Evolutionary conservation across 2,113 vertebrate species (phyloP), one percentile per base, ranked within the genome.

Genomic region (Barnardius zonarius): DNA sequence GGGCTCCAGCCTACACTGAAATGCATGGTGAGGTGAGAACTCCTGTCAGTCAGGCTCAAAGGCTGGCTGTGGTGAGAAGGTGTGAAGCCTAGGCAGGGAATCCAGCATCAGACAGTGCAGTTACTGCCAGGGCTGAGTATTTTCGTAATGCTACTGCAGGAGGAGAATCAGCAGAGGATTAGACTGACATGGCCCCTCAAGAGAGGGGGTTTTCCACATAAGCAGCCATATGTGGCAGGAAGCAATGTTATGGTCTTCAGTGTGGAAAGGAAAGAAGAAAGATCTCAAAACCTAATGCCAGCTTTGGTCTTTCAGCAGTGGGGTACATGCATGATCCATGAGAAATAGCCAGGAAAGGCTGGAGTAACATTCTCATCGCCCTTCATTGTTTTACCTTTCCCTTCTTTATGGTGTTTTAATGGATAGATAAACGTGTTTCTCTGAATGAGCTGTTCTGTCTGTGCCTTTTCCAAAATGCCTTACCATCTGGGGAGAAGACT

Each of bases 161-260:
- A 89, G 62, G 33, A 76, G 82, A 67, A 64, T 85, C 78, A 76
- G 82, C 87, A 64, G 85, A 85, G 85, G 90, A 79, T 88, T 87
- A 94, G 84, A 68, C 74, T 79, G 83, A 66, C 4, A 5, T 57
- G 67, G 35, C 49, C 67, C 44, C 67, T 92, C 10, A 22, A 46
- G 82, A 82, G 78, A 66, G 62, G 88, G 30, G 10, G 6, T n/a
- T 69, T 91, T 76, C 82, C 72, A 52, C 52, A 39, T 31, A 54
- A 90, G 70, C 85, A 85, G 78, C 75, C 82, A 7, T 92, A 75
- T 92, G 79, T 89, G 67, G 66, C 10, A 4, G 35, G 57, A 82
- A 90, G 35, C 39, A 33, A 27, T 51, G 67, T 35, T 68, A 28
- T 4, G 52, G 59, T 55, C 55, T 74, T 87, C 35, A 5, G 48